A percentile compares a stretch with the other conserved stretches of the same genome.
Conservation (phyloP, 2,888 invertebrate genomes). For the Trissoscelio sp. region DNA sequence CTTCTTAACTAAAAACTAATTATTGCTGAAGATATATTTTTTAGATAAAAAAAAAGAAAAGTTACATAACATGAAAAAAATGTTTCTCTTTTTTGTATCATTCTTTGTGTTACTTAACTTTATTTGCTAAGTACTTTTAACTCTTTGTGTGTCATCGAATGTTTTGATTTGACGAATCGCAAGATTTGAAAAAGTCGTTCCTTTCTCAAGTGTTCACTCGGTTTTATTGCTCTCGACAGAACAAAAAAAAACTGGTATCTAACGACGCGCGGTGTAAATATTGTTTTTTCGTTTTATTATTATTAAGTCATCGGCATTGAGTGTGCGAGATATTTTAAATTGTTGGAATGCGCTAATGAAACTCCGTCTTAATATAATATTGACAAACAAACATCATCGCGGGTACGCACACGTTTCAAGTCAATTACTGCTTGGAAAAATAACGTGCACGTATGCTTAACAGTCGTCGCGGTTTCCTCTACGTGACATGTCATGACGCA, state of each 20-base stretch:
- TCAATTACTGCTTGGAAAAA: conserved; percentile 46
- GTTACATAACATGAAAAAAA: too few species aligned
- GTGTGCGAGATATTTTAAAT: conserved; percentile 30
- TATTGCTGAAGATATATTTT: too few species aligned
- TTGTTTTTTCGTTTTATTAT: conserved; percentile 14
- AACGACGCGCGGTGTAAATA: conserved; percentile 3
- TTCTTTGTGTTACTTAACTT: too few species aligned
- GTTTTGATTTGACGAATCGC: not conserved
- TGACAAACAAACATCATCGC: conserved; percentile 34
- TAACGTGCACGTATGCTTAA: conserved; percentile 18
- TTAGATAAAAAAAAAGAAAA: too few species aligned
- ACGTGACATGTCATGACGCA: conserved; percentile 51
- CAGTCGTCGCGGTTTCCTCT: conserved; percentile 47
- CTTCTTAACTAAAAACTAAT: not conserved
- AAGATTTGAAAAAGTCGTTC: not conserved
- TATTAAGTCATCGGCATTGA: conserved; percentile 24
- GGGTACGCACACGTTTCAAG: conserved; percentile 16
- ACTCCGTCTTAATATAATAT: conserved; percentile 47
- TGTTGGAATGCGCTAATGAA: conserved; percentile 50
- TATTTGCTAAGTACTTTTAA: too few species aligned
- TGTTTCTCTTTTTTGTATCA: too few species aligned
- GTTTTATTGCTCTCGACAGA: not conserved
- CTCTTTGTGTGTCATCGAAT: too few species aligned
- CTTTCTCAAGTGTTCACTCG: not conserved
- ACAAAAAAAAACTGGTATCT: not conserved